phyloP scores from a whole-genome alignment of 2,113 vertebrate genomes.

The Cryptotis parvus region DNA sequence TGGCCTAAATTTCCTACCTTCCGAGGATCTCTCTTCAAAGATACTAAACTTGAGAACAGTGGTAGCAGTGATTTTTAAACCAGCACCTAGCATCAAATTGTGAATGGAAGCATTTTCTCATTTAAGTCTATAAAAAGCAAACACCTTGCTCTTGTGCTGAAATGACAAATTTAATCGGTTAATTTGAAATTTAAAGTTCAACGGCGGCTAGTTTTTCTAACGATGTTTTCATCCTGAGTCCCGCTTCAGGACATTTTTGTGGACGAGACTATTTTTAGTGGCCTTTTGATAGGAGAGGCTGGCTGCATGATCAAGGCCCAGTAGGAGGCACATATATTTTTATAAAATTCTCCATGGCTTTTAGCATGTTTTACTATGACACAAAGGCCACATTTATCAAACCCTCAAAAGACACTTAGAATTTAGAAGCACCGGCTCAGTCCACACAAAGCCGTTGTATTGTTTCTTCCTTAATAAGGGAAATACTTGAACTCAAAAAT shows the following conservation, averaged over 20 bases:
- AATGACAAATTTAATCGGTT: slow-evolving; percentile 49
- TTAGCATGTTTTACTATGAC: slow-evolving; percentile 61
- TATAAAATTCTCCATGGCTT: slow-evolving; percentile 55
- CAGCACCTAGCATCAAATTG: slow-evolving; percentile 32
- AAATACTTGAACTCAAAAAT: slow-evolving; percentile 75
- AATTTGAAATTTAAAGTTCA: slow-evolving; percentile 50
- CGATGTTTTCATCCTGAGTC: slow-evolving; percentile 54
- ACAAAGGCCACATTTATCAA: slow-evolving; percentile 51
- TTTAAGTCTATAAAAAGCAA: slow-evolving; percentile 45
- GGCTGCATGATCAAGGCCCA: slow-evolving; percentile 58
- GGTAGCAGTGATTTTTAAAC: slow-evolving; percentile 29
- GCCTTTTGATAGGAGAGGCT: slow-evolving; percentile 62
- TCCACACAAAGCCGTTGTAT: slow-evolving; percentile 67
- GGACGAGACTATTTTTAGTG: slow-evolving; percentile 65
- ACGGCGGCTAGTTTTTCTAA: slow-evolving; percentile 1
- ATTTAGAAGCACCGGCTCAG: slow-evolving; percentile 80
- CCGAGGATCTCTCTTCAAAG: slow-evolving; percentile 58
- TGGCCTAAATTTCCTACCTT: slow-evolving; percentile 67
- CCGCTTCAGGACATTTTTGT: slow-evolving; percentile 63
- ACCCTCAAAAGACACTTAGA: slow-evolving; percentile 39
- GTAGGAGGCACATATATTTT: slow-evolving; percentile 21
- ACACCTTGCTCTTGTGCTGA: not conserved
- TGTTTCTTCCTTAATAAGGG: slow-evolving; percentile 75
- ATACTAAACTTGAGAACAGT: slow-evolving; percentile 45
- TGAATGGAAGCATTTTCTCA: slow-evolving; percentile 25